Evolutionary conservation across 2,797 vertebrate species (phyloP), one percentile per base, ranked within the genome.

Genomic region (Oryzias dopingdopingensis): DNA sequence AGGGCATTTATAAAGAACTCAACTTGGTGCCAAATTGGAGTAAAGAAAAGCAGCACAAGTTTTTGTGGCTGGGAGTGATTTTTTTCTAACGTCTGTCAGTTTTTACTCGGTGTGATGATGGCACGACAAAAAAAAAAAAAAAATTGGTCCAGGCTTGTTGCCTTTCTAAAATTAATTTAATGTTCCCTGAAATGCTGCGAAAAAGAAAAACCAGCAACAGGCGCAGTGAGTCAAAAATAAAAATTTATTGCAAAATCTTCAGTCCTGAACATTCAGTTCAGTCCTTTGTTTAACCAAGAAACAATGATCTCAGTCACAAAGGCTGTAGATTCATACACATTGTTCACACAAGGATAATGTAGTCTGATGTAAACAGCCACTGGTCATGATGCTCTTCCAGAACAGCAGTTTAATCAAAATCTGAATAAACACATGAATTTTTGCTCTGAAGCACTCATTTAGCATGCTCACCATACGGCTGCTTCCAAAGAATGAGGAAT

Each of bases 351-450:
- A 43, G 29, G 50, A 52, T 70, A 76, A 82, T 67, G 67, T 55
- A 68, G 79, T 74, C 69, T 80, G 77, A 67, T 62, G 65, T 82
- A 84, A 83, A 86, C 80, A 81, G 52, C 47, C 52, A 42, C 63
- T 75, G 63, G 14, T 52, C 63, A 49, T 73, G 70, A 72, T 72
- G 32, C 64, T 52, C 54, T 45, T 49, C 72, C 51, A 72, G 51
- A 59, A 46, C 67, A 42, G 72, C 72, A 72, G 52, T 82, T 76
- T 82, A 83, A 82, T 86, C 80, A 80, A 67, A 72, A 62, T 50
- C 23, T 62, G 54, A 69, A 79, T 72, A 83, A 86, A 87, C 72
- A 70, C 74, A 79, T 82, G 79, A 85, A 81, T 81, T 71, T 68
- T 53, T 76, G 65, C 70, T 73, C 63, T 72, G 63, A 74, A 80